These are phyloP conservation scores for Danio jaintianensis DNA, from an alignment of 2,797 vertebrate species.

Conservation along the genomic window DNA sequence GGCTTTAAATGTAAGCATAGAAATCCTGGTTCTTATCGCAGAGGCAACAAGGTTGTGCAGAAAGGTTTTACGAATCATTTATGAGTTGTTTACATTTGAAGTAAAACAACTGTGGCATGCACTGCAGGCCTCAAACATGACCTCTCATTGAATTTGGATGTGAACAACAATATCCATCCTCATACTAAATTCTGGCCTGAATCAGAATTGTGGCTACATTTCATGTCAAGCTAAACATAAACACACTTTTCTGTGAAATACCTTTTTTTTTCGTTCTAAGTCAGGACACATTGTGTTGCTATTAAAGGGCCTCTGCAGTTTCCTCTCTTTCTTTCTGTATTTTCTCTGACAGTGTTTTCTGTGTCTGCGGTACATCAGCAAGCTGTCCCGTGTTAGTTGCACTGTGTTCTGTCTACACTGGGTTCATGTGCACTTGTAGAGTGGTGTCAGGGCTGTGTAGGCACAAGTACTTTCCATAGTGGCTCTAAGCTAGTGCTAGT, in stretches of 20 bases:
- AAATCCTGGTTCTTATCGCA: not conserved
- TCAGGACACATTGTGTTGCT: conserved; percentile 42
- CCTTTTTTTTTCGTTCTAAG: conserved; percentile 33
- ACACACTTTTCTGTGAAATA: conserved; percentile 30
- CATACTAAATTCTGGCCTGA: conserved; percentile 23
- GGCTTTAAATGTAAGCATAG: conserved; percentile 3
- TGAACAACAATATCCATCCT: conserved; percentile 10
- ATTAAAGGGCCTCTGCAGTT: conserved; percentile 39
- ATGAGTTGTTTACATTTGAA: conserved; percentile 12
- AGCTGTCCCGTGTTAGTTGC: conserved; percentile 25
- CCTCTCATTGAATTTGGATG: conserved; percentile 7
- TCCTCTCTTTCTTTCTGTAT: conserved; percentile 35
- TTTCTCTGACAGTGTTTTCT: conserved; percentile 44
- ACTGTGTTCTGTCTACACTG: conserved; percentile 41
- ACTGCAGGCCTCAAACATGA: not conserved
- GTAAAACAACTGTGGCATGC: conserved; percentile 24
- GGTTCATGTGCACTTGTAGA: conserved; percentile 8
- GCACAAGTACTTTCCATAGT: conserved; percentile 48
- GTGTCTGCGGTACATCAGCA: conserved; percentile 44
- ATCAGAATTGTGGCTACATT: conserved; percentile 30
- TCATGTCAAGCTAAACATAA: conserved; percentile 50
- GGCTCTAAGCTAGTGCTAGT: conserved; percentile 47
- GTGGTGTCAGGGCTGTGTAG: conserved; percentile 4
- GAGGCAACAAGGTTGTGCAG: not conserved
- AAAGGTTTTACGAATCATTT: conserved; percentile 4